These are phyloP conservation scores for Dinoponera quadriceps DNA, from an alignment of 1,140 invertebrate species.

Conservation along the genomic window DNA sequence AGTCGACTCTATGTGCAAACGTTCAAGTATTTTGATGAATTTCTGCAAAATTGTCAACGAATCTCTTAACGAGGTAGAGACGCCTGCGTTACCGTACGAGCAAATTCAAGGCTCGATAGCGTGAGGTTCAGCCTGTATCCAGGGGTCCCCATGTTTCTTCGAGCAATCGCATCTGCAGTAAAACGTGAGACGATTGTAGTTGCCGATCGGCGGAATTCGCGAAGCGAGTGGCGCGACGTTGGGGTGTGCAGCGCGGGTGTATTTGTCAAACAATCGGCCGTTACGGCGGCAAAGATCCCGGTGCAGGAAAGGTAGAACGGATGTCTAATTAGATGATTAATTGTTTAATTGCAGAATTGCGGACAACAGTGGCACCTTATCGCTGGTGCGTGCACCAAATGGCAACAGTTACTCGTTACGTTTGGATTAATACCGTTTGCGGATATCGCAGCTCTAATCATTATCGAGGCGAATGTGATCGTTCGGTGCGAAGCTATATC, in stretches of 20 bases:
- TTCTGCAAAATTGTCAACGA: neutral
- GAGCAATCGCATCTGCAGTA: conserved; percentile 47
- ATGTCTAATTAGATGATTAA: conserved; percentile 82
- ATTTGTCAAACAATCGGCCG: conserved; percentile 68
- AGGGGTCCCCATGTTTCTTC: conserved; percentile 20
- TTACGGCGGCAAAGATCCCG: conserved; percentile 53
- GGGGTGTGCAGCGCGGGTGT: conserved; percentile 26
- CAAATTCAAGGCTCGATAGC: conserved; percentile 43
- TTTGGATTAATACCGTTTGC: conserved; percentile 21
- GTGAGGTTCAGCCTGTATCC: conserved; percentile 6
- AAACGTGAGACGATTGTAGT: conserved; percentile 23
- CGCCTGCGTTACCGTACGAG: conserved; percentile 15
- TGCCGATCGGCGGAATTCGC: conserved; percentile 36
- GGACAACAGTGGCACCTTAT: conserved; percentile 76
- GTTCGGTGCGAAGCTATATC: neutral
- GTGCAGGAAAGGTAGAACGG: conserved; percentile 52
- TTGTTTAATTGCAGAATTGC: conserved; percentile 76
- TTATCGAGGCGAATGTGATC: conserved; percentile 24
- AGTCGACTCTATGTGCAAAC: neutral
- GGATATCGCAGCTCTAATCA: conserved; percentile 34
- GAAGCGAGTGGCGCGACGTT: conserved; percentile 31
- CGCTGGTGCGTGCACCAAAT: conserved; percentile 72
- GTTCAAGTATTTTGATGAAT: neutral
- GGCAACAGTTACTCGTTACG: conserved; percentile 70
- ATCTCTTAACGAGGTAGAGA: neutral